phyloP scores from a whole-genome alignment of 1,140 invertebrate species.

The Venustaconcha ellipsiformis region DNA sequence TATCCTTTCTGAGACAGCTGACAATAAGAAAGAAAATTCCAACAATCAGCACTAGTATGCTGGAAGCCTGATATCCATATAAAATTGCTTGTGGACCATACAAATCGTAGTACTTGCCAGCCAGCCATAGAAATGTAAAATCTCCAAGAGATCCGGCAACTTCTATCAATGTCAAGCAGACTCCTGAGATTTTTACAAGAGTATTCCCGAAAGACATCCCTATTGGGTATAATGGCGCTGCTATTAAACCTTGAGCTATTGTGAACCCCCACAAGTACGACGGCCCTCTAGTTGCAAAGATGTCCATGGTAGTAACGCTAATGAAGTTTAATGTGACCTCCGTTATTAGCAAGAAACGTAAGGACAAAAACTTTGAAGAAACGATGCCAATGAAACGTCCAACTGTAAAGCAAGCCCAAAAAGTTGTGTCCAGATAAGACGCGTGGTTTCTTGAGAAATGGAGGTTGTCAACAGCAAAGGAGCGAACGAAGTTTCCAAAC shows the following conservation, averaged over 20 bases:
- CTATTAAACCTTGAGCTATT: constrained; percentile 11
- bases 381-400: constrained; percentile 19
- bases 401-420: constrained; percentile 21
- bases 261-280: constrained; percentile 11
- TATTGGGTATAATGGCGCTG: constrained; percentile 19
- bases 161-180: constrained; percentile 25
- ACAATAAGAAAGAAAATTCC: constrained; percentile 1
- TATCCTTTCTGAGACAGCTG: constrained; percentile 1
- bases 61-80: constrained; percentile 2
- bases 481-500: constrained; percentile 21
- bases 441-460: constrained; percentile 14
- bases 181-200: constrained; percentile 14
- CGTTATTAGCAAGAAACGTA: constrained; percentile 3
- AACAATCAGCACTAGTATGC: constrained; percentile 4
- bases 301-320: constrained; percentile 6
- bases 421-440: constrained; percentile 17
- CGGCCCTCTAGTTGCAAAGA: not conserved
- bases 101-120: constrained; percentile 18
- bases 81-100: constrained; percentile 19
- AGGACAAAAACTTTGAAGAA: constrained; percentile 3
- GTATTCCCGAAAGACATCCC: constrained; percentile 24
- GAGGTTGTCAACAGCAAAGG: constrained; percentile 25
- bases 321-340: constrained; percentile 10
- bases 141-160: constrained; percentile 24
- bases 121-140: constrained; percentile 19